These are phyloP conservation scores for Conger conger DNA, from an alignment of 2,113 vertebrate genomes.

Conservation along the genomic window DNA sequence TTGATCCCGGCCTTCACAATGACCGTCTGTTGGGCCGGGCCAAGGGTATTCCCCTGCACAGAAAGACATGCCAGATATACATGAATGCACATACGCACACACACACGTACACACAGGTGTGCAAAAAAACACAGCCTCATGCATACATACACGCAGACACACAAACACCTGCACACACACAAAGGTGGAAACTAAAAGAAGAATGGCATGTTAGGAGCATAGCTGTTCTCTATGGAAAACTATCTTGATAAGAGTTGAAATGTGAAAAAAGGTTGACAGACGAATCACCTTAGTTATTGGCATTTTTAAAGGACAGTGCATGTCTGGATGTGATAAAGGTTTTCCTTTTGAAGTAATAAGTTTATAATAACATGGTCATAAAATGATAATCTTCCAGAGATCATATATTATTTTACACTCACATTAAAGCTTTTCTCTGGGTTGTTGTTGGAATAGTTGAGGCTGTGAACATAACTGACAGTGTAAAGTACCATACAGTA, in stretches of 20 bases:
- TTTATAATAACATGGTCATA: not conserved
- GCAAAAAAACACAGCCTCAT: not conserved
- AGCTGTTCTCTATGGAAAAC: not conserved
- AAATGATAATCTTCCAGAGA: not conserved
- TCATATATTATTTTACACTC: not conserved
- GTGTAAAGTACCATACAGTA: not conserved
- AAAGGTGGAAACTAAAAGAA: not conserved
- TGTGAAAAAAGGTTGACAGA: not conserved
- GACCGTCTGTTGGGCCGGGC: slow-evolving; percentile 30
- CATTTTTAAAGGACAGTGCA: not conserved
- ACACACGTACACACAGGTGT: not conserved
- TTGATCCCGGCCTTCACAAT: slow-evolving; percentile 30
- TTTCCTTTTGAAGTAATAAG: not conserved
- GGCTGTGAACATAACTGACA: slow-evolving; percentile 12
- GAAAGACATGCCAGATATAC: not conserved
- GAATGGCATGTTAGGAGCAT: not conserved
- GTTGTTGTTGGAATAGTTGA: not conserved
- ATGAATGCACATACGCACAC: not conserved
- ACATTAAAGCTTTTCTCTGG: slow-evolving; percentile 3
- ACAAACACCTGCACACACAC: not conserved
- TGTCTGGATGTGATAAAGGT: not conserved
- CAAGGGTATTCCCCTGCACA: slow-evolving; percentile 34
- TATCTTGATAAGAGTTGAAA: not conserved
- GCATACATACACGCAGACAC: not conserved
- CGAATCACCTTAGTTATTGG: not conserved